phyloP scores from a whole-genome alignment of 2,113 vertebrate species.

The Mormyrus iriodes region DNA sequence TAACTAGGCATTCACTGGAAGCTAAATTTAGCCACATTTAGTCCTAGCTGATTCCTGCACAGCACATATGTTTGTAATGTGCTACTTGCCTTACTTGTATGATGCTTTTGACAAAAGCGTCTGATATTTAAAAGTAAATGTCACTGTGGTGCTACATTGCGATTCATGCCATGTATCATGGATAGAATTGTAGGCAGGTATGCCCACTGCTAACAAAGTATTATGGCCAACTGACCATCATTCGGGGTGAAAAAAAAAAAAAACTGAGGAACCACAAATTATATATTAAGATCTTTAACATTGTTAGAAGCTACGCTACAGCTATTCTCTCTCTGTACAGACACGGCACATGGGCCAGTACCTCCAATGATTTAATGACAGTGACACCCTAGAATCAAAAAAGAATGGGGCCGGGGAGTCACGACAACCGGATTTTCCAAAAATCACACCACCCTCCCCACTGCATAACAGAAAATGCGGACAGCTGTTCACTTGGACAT shows the following conservation, averaged over 20 bases:
- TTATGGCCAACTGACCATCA: not conserved
- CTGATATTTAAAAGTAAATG: no score
- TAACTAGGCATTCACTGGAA: no score
- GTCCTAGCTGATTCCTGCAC: no score
- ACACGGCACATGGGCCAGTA: conserved; percentile 21
- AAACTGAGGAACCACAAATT: not conserved
- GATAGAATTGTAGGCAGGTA: not conserved
- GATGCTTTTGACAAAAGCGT: no score
- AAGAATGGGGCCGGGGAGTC: conserved; percentile 14
- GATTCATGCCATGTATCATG: no score
- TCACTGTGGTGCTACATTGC: no score
- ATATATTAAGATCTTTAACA: conserved; percentile 35
- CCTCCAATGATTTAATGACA: conserved; percentile 41
- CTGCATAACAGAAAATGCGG: conserved; percentile 11
- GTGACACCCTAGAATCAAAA: conserved; percentile 41
- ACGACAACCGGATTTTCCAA: conserved; percentile 21
- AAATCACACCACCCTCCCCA: conserved; percentile 18
- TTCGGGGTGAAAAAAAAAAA: not conserved
- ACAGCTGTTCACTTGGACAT: conserved; percentile 25
- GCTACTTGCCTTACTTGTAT: no score
- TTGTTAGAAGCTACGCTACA: conserved; percentile 33
- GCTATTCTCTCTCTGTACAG: conserved; percentile 43
- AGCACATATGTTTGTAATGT: no score
- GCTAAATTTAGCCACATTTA: no score
- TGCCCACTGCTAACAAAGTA: not conserved